Evolutionary conservation across 2,113 vertebrate species (phyloP).

Genomic region (Tragelaphus scriptus): DNA sequence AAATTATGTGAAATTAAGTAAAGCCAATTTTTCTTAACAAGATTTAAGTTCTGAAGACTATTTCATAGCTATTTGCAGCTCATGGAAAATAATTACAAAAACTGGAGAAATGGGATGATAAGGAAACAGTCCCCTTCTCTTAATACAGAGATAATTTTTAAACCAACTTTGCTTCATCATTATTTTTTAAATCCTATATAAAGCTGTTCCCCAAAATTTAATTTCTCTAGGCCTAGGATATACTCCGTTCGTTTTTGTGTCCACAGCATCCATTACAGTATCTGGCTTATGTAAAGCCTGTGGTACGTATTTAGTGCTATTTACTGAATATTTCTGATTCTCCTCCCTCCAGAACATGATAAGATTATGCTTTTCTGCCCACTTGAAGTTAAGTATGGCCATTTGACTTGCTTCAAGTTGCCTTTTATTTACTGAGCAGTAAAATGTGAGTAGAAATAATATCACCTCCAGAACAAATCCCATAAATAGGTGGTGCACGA

Average conservation of each 20-base stretch:
- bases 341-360: not conserved
- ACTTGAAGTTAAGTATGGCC: not conserved
- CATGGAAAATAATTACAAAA: not conserved
- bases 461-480: not conserved
- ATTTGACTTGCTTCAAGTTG: not conserved
- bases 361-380: not conserved
- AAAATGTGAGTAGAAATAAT: not conserved
- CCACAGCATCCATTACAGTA: not conserved
- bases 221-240: not conserved
- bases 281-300: not conserved
- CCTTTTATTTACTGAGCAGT: not conserved
- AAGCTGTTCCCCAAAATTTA: not conserved
- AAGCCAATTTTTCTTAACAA: not conserved
- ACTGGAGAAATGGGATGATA: not conserved
- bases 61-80: not conserved
- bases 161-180: not conserved
- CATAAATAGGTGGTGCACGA: not conserved
- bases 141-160: not conserved
- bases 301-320: not conserved
- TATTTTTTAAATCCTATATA: not conserved
- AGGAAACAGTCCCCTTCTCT: not conserved
- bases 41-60: not conserved
- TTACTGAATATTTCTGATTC: not conserved
- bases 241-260: not conserved
- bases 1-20: not conserved